Evolutionary conservation across 2,888 invertebrate genomes (phyloP).

Genomic region (Aphodius sticticus): DNA sequence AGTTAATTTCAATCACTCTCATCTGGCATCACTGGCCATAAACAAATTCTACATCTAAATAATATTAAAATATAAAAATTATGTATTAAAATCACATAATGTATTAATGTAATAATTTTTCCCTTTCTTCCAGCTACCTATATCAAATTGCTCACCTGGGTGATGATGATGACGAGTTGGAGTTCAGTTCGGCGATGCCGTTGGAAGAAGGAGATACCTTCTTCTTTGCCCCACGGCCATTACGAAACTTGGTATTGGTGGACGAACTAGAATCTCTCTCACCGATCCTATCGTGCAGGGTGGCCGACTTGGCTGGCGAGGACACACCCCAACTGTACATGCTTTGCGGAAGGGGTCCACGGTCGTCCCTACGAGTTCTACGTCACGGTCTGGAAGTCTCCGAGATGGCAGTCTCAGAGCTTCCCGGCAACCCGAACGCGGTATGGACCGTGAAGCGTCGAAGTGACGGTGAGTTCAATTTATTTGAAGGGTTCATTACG

Average conservation of each 20-base stretch:
- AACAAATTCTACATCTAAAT: too few relatives aligned
- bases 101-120: constrained; percentile 9
- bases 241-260: constrained; percentile 94
- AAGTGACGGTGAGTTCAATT: constrained; percentile 85
- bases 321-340: constrained; percentile 98
- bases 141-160: constrained; percentile 99
- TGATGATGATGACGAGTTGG: constrained; percentile 98
- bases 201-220: constrained; percentile 99
- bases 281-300: constrained; percentile 83
- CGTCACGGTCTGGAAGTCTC: constrained; percentile 98
- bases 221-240: constrained; percentile 94
- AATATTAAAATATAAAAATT: not conserved
- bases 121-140: constrained; percentile 74
- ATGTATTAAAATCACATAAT: not conserved
- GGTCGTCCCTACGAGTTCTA: constrained; percentile 91
- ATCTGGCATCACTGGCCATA: too few relatives aligned
- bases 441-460: constrained; percentile 99
- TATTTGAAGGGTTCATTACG: not conserved
- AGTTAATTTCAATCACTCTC: too few relatives aligned
- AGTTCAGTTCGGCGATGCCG: constrained; percentile 98
- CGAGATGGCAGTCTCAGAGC: constrained; percentile 99
- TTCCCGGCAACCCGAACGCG: constrained; percentile 99
- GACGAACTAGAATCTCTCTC: constrained; percentile 97
- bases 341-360: constrained; percentile 93
- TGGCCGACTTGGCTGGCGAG: constrained; percentile 95